These are phyloP conservation scores for Parambassis ranga DNA, from an alignment of 2,797 vertebrate species.

Conservation along the genomic window DNA sequence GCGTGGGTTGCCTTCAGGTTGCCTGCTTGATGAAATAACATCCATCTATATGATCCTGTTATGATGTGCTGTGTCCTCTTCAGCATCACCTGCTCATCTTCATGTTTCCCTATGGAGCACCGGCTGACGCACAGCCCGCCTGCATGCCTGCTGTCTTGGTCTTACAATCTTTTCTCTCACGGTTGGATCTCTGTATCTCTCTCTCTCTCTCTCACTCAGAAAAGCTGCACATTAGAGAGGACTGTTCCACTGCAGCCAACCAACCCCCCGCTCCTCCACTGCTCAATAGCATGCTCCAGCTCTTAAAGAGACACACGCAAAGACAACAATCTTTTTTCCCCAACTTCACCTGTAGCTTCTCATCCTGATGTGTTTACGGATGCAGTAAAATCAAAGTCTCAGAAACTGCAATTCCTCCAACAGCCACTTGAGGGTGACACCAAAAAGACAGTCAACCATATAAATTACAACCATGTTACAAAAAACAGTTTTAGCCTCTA, in stretches of 20 bases:
- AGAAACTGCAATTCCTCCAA: too few relatives aligned
- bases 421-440: too few relatives aligned
- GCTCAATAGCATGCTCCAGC: constrained; percentile 68
- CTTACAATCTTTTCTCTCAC: constrained; percentile 64
- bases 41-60: constrained; percentile 69
- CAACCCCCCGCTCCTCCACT: constrained; percentile 45
- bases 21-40: constrained; percentile 63
- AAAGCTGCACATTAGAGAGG: constrained; percentile 85
- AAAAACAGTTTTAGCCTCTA: too few relatives aligned
- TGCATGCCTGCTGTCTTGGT: constrained; percentile 64
- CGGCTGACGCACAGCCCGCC: constrained; percentile 69
- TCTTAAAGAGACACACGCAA: constrained; percentile 87
- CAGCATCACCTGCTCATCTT: constrained; percentile 67
- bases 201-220: constrained; percentile 67
- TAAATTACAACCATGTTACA: too few relatives aligned
- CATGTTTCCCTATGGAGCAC: constrained; percentile 67
- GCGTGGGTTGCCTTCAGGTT: constrained; percentile 67
- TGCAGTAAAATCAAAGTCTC: too few relatives aligned
- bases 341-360: constrained; percentile 57
- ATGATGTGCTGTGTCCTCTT: constrained; percentile 47
- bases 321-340: not conserved
- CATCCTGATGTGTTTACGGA: not conserved
- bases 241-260: constrained; percentile 78
- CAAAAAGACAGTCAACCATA: too few relatives aligned
- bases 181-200: constrained; percentile 54